Conservation (phyloP, 2,797 vertebrate species). For the Amniataba percoides region DNA sequence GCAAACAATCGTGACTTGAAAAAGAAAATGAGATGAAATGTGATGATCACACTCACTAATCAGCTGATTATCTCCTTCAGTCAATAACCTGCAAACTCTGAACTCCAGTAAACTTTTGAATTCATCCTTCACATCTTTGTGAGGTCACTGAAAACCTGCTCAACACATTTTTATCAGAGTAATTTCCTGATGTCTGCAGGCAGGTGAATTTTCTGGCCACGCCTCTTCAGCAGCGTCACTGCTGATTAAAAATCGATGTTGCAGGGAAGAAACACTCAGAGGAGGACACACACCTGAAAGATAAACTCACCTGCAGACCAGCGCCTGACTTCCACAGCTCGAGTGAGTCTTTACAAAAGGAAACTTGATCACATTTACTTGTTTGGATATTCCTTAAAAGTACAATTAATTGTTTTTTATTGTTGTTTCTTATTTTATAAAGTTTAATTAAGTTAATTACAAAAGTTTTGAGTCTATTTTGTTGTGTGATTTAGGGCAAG, state of each 20-base stretch:
- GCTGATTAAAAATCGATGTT: conserved; percentile 4
- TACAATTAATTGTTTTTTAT: background rate
- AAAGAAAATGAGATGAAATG: background rate
- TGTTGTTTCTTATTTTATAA: background rate
- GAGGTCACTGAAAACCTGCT: no score
- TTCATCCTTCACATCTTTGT: background rate
- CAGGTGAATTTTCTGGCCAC: conserved; percentile 28
- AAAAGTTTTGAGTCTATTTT: background rate
- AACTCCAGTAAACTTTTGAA: background rate
- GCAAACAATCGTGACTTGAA: background rate
- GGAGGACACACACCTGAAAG: background rate
- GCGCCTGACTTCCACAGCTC: background rate
- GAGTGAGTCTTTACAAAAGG: conserved; percentile 33
- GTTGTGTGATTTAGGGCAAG: background rate
- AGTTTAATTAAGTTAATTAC: background rate
- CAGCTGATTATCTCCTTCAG: background rate
- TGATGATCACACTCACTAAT: no score
- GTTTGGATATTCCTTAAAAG: background rate
- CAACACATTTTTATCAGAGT: background rate
- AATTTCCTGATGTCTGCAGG: background rate
- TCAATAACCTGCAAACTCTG: background rate
- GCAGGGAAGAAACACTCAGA: background rate
- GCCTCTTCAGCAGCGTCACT: background rate
- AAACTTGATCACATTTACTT: background rate
- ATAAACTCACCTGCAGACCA: background rate